phyloP scores from a whole-genome alignment of 2,888 invertebrate genomes.

The Thalpophila matura region DNA sequence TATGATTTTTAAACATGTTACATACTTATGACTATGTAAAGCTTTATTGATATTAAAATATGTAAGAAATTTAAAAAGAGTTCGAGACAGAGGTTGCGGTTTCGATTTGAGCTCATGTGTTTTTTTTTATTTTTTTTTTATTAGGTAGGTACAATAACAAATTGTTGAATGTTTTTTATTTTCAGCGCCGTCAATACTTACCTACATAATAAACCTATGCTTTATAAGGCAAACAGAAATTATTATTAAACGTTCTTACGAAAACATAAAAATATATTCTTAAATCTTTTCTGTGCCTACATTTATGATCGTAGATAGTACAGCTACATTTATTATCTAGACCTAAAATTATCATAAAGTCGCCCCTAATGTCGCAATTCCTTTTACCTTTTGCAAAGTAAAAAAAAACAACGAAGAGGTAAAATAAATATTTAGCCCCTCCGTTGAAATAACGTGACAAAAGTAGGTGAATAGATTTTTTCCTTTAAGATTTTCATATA shows the following conservation, averaged over 20 bases:
- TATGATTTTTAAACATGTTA: too few species aligned
- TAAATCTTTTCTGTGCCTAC: slow-evolving; percentile 7
- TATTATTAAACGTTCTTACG: slow-evolving; percentile 12
- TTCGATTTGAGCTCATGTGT: too few species aligned
- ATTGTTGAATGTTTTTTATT: background rate
- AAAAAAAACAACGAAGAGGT: slow-evolving; percentile 23
- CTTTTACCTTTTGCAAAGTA: slow-evolving; percentile 18
- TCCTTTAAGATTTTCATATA: background rate
- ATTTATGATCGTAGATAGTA: too few species aligned
- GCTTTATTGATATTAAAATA: too few species aligned
- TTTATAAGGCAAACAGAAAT: slow-evolving; percentile 1
- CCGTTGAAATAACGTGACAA: background rate
- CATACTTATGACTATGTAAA: too few species aligned
- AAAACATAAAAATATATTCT: slow-evolving; percentile 9
- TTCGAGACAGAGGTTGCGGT: too few species aligned
- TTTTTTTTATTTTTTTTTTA: too few species aligned
- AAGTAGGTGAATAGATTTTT: slow-evolving; percentile 6
- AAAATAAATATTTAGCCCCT: slow-evolving; percentile 8
- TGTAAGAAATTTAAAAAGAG: too few species aligned
- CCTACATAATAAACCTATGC: background rate
- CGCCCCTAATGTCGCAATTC: slow-evolving; percentile 24
- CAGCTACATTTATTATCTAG: slow-evolving; percentile 24
- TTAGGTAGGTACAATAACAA: too few species aligned
- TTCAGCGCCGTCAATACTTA: background rate
- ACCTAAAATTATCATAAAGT: slow-evolving; percentile 41